These are phyloP conservation scores for Poliocrania exsul DNA, from an alignment of 2,797 vertebrate genomes.

Conservation along the genomic window DNA sequence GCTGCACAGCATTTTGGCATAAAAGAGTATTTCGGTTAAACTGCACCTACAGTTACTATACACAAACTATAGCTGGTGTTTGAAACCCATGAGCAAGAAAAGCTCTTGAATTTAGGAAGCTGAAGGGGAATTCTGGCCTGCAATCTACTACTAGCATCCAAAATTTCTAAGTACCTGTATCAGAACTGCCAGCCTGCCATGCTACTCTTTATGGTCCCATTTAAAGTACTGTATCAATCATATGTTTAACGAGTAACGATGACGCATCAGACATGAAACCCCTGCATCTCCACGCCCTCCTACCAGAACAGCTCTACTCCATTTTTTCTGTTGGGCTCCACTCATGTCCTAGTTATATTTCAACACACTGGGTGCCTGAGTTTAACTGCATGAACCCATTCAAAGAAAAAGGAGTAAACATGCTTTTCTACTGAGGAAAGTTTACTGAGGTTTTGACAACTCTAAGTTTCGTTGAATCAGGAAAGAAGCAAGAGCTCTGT, in stretches of 20 bases:
- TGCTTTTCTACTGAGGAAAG: not conserved
- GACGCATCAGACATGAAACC: not conserved
- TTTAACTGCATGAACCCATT: not conserved
- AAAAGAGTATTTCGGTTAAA: not conserved
- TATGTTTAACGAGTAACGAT: fast-evolving
- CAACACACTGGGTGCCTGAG: not conserved
- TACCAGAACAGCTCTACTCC: not conserved
- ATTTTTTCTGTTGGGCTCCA: not conserved
- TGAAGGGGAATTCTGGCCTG: not conserved
- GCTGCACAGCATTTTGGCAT: not conserved
- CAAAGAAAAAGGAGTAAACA: not conserved
- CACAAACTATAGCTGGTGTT: not conserved
- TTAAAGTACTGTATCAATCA: not conserved
- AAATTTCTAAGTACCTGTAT: not conserved
- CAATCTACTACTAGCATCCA: not conserved
- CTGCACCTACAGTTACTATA: not conserved
- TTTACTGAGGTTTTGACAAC: not conserved
- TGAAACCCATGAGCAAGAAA: not conserved
- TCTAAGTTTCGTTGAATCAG: not conserved
- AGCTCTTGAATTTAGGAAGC: not conserved
- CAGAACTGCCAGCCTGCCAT: not conserved
- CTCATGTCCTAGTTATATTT: not conserved
- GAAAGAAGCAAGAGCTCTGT: not conserved
- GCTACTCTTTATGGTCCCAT: not conserved
- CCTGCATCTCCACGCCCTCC: not conserved